These are phyloP conservation scores for Coptodon rendalli DNA, from an alignment of 2,113 vertebrate species.

Conservation along the genomic window DNA sequence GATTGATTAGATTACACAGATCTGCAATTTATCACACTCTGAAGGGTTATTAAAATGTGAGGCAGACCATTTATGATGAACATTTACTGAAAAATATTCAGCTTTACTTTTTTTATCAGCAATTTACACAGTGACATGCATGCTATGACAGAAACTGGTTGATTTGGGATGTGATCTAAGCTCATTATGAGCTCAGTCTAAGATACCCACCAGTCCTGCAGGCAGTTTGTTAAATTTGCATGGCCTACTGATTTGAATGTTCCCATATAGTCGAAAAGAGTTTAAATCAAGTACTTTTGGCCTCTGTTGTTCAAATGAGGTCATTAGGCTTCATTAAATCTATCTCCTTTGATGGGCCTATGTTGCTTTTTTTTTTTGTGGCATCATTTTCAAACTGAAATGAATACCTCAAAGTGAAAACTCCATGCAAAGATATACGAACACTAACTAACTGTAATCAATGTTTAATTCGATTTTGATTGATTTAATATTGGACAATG, in stretches of 20 bases:
- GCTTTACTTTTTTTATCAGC: neutral
- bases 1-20: neutral
- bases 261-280: neutral
- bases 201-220: neutral
- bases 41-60: neutral
- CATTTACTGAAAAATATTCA: neutral
- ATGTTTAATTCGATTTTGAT: neutral
- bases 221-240: conserved; percentile 3
- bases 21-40: neutral
- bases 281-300: neutral
- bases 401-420: neutral
- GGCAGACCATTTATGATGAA: neutral
- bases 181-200: neutral
- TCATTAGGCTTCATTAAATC: neutral
- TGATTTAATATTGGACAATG: neutral
- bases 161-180: neutral
- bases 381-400: neutral
- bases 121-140: neutral
- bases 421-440: neutral
- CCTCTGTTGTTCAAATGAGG: neutral
- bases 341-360: neutral
- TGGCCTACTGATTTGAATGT: neutral
- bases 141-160: neutral
- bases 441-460: neutral
- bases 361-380: neutral